A percentile compares a stretch with the other conserved stretches of the same genome.
Evolutionary conservation across 2,113 vertebrate species (phyloP).

Genomic region (Australoheros scitulus): DNA sequence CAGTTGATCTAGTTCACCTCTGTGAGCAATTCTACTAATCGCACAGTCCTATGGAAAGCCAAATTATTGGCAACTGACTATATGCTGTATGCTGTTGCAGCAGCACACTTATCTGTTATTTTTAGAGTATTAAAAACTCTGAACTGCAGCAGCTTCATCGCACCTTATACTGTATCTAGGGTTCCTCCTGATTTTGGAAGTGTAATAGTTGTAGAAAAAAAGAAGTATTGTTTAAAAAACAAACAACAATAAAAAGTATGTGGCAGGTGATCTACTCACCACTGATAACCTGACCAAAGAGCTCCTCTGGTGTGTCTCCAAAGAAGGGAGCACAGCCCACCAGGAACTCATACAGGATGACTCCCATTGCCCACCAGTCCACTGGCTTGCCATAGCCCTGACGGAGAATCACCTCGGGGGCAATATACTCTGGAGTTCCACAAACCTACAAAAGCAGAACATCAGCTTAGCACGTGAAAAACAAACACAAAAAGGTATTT

Average conservation of each 20-base stretch:
- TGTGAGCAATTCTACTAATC: neutral
- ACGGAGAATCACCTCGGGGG: slow-evolving; percentile 94
- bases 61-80: neutral
- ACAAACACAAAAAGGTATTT: neutral
- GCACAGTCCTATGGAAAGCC: neutral
- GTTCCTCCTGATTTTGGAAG: neutral
- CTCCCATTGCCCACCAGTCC: slow-evolving; percentile 99
- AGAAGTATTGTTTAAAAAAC: neutral
- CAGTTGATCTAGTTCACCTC: neutral
- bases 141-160: neutral
- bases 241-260: neutral
- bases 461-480: neutral
- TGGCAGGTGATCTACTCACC: slow-evolving; percentile 75
- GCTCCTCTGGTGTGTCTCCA: slow-evolving; percentile 95
- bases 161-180: neutral
- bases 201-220: neutral
- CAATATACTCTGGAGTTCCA: slow-evolving; percentile 96
- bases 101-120: neutral
- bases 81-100: neutral
- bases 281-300: slow-evolving; percentile 98
- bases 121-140: neutral
- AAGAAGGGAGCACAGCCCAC: slow-evolving; percentile 96
- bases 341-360: slow-evolving; percentile 96
- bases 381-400: slow-evolving; percentile 98
- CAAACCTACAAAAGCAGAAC: slow-evolving; percentile 84